phyloP scores from a whole-genome alignment of 35 echinoderm and acorn worm species.

The Anneissia japonica region DNA sequence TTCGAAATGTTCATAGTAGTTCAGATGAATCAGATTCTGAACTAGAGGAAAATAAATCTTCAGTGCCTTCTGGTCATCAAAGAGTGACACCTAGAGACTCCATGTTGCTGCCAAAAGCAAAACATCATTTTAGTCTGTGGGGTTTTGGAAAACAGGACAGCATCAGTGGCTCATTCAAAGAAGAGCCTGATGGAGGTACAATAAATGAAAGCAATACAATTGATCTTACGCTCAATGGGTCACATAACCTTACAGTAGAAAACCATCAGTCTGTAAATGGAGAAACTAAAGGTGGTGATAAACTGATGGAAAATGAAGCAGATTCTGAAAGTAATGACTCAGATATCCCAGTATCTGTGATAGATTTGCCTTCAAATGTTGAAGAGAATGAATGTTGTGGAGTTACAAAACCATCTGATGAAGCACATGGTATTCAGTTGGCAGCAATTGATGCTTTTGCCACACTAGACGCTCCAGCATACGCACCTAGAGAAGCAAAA shows the following conservation, averaged over 20 bases:
- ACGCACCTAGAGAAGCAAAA: conserved; percentile 11
- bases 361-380: conserved; percentile 66
- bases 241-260: not conserved
- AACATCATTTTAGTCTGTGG: not conserved
- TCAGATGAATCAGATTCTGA: not conserved
- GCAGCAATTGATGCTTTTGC: conserved; percentile 80
- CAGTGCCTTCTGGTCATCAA: not conserved
- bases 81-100: not conserved
- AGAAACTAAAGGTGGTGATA: not conserved
- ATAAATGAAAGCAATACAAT: conserved; percentile 4
- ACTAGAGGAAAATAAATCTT: not conserved
- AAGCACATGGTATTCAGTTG: conserved; percentile 89
- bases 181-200: conserved; percentile 1
- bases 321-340: conserved; percentile 27
- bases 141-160: not conserved
- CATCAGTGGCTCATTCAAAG: not conserved
- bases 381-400: not conserved
- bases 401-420: conserved; percentile 40
- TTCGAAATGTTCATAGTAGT: not conserved
- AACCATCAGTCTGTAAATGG: not conserved
- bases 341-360: conserved; percentile 82
- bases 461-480: conserved; percentile 8
- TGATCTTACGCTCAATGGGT: not conserved
- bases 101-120: not conserved
- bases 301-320: not conserved